Evolutionary conservation across 2,888 invertebrate species (phyloP).

Genomic region (Epicampocera succincta): DNA sequence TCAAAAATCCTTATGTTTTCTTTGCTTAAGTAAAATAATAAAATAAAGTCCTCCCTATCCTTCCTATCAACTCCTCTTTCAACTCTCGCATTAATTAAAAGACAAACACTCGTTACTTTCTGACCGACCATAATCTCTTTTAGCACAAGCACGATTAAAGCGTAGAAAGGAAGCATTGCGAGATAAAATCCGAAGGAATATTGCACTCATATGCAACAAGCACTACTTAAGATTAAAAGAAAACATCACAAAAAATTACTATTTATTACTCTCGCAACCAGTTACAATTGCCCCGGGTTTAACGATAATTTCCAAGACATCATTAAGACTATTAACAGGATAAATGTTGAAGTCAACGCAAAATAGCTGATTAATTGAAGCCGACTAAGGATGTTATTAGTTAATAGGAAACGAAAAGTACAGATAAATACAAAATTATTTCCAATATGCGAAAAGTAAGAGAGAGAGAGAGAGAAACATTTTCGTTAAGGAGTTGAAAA

Average conservation of each 20-base stretch:
- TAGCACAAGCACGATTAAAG: slow-evolving; percentile 28
- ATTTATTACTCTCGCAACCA: slow-evolving; percentile 5
- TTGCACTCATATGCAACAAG: slow-evolving; percentile 19
- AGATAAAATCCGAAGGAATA: not conserved
- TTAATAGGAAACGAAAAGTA: not conserved
- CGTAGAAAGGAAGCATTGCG: slow-evolving; percentile 39
- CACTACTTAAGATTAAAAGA: slow-evolving; percentile 34
- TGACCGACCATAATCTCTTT: slow-evolving; percentile 9
- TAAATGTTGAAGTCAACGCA: slow-evolving; percentile 32
- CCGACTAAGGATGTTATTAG: not conserved
- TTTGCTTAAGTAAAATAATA: too few species aligned
- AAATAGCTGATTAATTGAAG: not conserved
- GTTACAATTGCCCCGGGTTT: slow-evolving; percentile 19
- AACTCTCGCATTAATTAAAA: slow-evolving; percentile 35
- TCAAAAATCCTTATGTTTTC: too few species aligned
- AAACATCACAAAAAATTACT: slow-evolving; percentile 9
- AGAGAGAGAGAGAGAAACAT: too few species aligned
- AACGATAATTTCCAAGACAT: slow-evolving; percentile 51
- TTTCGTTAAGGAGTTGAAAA: too few species aligned
- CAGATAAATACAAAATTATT: too few species aligned
- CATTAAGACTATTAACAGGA: slow-evolving; percentile 47
- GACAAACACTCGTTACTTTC: not conserved
- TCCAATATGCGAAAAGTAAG: too few species aligned
- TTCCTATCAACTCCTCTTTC: not conserved
- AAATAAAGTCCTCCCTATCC: too few species aligned